phyloP scores from a whole-genome alignment of 2,113 vertebrate genomes.

The Nycticryphes semicollaris region DNA sequence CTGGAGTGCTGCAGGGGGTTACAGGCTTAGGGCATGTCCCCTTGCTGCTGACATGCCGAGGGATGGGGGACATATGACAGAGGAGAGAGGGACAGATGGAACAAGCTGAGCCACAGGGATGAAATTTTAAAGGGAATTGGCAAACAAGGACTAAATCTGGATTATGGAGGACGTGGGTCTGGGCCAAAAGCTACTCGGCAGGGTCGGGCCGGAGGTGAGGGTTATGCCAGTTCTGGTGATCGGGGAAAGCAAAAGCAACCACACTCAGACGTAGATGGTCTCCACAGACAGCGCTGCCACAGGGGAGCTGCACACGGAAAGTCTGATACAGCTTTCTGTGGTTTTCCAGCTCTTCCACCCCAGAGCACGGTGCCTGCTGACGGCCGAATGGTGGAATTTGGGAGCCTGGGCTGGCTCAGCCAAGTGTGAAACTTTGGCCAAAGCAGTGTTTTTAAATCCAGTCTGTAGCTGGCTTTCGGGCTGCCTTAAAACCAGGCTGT shows the following conservation, averaged over 20 bases:
- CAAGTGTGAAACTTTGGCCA: neutral
- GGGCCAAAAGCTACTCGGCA: neutral
- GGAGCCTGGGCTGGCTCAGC: rapidly evolving
- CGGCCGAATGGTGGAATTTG: rapidly evolving
- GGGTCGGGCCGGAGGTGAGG: neutral
- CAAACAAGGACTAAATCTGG: neutral
- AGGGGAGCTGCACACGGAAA: neutral
- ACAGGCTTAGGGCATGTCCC: too few relatives aligned
- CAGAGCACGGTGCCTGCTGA: rapidly evolving
- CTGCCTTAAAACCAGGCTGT: neutral
- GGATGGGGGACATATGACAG: too few relatives aligned
- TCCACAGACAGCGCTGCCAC: neutral
- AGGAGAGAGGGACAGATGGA: neutral
- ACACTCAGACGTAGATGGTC: rapidly evolving
- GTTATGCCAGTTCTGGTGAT: neutral
- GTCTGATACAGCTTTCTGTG: rapidly evolving
- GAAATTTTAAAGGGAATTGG: neutral
- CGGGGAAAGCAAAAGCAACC: neutral
- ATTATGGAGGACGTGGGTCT: neutral
- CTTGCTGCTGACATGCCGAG: neutral
- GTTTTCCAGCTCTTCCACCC: too few relatives aligned
- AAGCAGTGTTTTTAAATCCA: neutral
- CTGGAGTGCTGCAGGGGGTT: too few relatives aligned
- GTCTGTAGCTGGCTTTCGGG: neutral
- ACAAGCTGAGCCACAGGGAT: neutral